These are phyloP conservation scores for Cosmia trapezina DNA, from an alignment of 2,888 invertebrate genomes.

Conservation along the genomic window DNA sequence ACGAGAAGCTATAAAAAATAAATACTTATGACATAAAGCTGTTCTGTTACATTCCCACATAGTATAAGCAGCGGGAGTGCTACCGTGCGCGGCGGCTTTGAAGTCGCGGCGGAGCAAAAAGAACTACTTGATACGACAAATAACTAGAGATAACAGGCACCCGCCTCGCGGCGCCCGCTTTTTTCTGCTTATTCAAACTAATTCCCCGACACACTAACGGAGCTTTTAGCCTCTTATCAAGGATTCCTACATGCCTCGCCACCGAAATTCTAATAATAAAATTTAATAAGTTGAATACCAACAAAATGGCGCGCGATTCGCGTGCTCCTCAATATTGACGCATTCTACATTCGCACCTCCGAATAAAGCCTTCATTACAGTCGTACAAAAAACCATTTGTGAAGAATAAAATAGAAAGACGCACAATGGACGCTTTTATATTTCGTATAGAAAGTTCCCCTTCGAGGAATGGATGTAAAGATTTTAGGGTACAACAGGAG, in stretches of 20 bases:
- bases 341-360: slow-evolving; percentile 85
- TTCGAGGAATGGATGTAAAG: slow-evolving; percentile 75
- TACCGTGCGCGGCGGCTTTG: slow-evolving; percentile 87
- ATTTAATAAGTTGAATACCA: slow-evolving; percentile 61
- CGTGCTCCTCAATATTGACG: slow-evolving; percentile 72
- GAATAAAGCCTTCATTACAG: slow-evolving; percentile 88
- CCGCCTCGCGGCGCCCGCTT: slow-evolving; percentile 84
- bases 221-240: slow-evolving; percentile 75
- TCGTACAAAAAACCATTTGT: slow-evolving; percentile 86
- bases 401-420: slow-evolving; percentile 84
- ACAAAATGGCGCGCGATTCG: slow-evolving; percentile 68
- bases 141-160: slow-evolving; percentile 85
- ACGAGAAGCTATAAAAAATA: slow-evolving; percentile 80
- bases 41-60: slow-evolving; percentile 79
- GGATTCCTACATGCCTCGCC: slow-evolving; percentile 51
- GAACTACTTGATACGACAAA: slow-evolving; percentile 88
- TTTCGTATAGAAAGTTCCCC: slow-evolving; percentile 88
- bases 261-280: slow-evolving; percentile 61
- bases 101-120: slow-evolving; percentile 78
- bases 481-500: slow-evolving; percentile 83
- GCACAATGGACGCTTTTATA: slow-evolving; percentile 85
- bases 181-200: slow-evolving; percentile 81
- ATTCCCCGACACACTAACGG: slow-evolving; percentile 76
- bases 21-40: slow-evolving; percentile 72
- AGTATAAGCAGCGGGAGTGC: slow-evolving; percentile 78